Evolutionary conservation across 2,113 vertebrate species (phyloP), one percentile per base, ranked within the genome.

Genomic region (Psephotus haematonotus): DNA sequence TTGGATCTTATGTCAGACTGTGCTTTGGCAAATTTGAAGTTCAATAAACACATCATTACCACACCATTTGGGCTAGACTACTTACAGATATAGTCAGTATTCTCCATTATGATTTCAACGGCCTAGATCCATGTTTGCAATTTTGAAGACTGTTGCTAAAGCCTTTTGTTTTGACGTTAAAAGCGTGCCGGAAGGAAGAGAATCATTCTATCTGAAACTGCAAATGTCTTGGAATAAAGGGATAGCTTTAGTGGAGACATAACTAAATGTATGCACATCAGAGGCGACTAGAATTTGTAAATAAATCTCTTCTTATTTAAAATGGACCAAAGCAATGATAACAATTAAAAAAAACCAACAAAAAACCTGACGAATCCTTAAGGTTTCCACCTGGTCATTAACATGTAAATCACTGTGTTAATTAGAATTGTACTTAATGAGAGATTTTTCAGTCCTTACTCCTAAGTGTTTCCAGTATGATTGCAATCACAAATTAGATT

Each of bases 321-420:
- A 91, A 87, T 37, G 69, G 29, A 77, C 33, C 2, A 39, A 79
- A 87, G 10, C 13, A 77, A 64, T 63, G 11, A 24, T 50, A 70
- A 53, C 17, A 80, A 76, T n/a, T 37, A 37, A 37, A 50, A 59
- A 39, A 29, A 7, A 8, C 52, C 52, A 46, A 71, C 17, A 71
- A 29, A 39, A 35, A 59, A 69, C n/a, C n/a, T n/a, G 4, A 55
- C 52, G 59, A 88, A 62, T 70, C 68, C 53, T 95, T 64, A 86
- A 92, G 63, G 52, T 86, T 92, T 47, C 35, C 49, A 86, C 82
- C 46, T 96, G 72, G 46, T 85, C 49, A 94, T 96, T 94, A 96
- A 83, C 41, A 96, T 94, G 82, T 82, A 96, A 96, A 96, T 97
- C 55, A 91, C 46, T 88, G 8, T 82, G 47, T 96, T 94, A 97